Evolutionary conservation across 2,797 vertebrate genomes (phyloP).

Genomic region (Melanotaenia nigrans): DNA sequence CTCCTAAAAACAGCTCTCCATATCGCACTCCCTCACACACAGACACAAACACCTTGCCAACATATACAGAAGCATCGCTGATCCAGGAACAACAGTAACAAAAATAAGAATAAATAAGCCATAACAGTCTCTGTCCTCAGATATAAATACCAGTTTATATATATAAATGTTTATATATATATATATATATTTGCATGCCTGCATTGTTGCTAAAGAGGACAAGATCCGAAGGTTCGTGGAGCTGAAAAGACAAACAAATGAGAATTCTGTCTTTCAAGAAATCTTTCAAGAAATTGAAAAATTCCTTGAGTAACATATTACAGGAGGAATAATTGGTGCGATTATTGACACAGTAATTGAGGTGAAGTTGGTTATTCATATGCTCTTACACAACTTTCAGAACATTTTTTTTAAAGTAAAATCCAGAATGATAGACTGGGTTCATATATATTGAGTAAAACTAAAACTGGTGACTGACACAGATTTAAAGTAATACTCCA

Average conservation of each 20-base stretch:
- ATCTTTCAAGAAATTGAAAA: conserved; percentile 30
- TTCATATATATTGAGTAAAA: conserved; percentile 5
- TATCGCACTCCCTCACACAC: conserved; percentile 28
- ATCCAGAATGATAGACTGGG: conserved; percentile 22
- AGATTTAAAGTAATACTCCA: conserved; percentile 32
- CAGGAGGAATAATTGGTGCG: conserved; percentile 42
- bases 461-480: conserved; percentile 20
- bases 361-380: conserved; percentile 12
- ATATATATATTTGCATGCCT: conserved; percentile 30
- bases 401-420: conserved; percentile 17
- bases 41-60: conserved; percentile 18
- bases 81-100: conserved; percentile 38
- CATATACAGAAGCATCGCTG: conserved; percentile 39
- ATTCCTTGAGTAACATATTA: conserved; percentile 32
- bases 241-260: conserved; percentile 28
- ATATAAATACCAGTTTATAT: conserved; percentile 75
- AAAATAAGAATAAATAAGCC: conserved; percentile 62
- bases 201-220: conserved; percentile 37
- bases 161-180: conserved; percentile 49
- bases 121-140: conserved; percentile 47
- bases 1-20: conserved; percentile 66
- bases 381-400: conserved; percentile 7
- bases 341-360: conserved; percentile 19
- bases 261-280: conserved; percentile 6
- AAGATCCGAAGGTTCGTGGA: conserved; percentile 35